phyloP scores from a whole-genome alignment of 2,797 vertebrate genomes.

The Agapornis canus region DNA sequence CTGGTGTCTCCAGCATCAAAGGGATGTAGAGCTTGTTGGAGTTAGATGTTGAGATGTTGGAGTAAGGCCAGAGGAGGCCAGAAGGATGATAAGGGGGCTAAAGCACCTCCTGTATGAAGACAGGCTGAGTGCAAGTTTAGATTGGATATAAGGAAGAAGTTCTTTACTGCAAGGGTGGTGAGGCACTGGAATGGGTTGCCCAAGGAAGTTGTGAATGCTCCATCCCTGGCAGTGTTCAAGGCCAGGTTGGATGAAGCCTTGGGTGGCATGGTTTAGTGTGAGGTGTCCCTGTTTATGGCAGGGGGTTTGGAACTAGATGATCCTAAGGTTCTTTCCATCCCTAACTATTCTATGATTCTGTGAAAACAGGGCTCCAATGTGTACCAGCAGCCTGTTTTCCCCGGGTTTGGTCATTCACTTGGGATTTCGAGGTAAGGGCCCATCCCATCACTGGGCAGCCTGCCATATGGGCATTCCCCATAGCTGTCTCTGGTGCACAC shows the following conservation, averaged over 20 bases:
- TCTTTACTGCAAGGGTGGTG: neutral
- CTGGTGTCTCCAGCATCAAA: neutral
- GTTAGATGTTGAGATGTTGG: too few relatives aligned
- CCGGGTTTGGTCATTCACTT: neutral
- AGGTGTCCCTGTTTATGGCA: neutral
- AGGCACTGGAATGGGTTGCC: neutral
- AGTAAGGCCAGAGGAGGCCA: neutral
- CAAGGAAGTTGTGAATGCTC: neutral
- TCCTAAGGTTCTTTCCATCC: neutral
- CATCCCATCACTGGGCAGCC: fast-evolving
- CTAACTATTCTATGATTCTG: neutral
- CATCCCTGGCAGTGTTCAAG: neutral
- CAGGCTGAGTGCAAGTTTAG: neutral
- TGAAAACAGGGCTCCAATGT: neutral
- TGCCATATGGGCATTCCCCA: neutral
- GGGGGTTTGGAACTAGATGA: neutral
- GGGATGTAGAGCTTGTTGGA: neutral
- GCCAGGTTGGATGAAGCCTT: neutral
- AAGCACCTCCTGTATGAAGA: neutral
- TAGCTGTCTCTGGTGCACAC: neutral
- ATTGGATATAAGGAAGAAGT: neutral
- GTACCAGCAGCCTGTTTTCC: neutral
- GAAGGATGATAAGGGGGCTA: neutral
- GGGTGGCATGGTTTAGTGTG: neutral
- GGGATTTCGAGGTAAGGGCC: neutral